Evolutionary conservation across 2,888 invertebrate species (phyloP).

Genomic region (Pterostichus niger): DNA sequence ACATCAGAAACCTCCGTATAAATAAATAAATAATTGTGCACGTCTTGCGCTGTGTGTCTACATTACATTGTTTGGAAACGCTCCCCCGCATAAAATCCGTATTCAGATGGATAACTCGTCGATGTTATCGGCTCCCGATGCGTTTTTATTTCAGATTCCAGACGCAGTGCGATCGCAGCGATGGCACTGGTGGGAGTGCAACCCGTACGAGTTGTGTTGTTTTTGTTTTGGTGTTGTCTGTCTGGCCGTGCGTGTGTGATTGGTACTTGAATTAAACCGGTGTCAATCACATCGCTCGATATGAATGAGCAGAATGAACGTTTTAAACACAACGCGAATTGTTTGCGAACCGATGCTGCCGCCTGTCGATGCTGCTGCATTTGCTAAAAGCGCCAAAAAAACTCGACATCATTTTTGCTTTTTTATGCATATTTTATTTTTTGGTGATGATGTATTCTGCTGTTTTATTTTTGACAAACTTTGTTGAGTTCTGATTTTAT

Average conservation of each 20-base stretch:
- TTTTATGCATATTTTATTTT: conserved; percentile 20
- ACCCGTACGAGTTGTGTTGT: background rate
- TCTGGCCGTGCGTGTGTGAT: conserved; percentile 58
- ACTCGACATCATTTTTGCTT: conserved; percentile 20
- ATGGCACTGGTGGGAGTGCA: conserved; percentile 6
- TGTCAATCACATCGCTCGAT: conserved; percentile 65
- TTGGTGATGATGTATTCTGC: conserved; percentile 6
- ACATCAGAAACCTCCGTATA: conserved; percentile 27
- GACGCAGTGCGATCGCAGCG: conserved; percentile 3
- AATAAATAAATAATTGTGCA: conserved; percentile 43
- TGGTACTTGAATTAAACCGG: conserved; percentile 66
- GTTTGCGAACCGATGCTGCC: conserved; percentile 34
- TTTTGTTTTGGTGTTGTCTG: conserved; percentile 58
- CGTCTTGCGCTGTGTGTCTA: conserved; percentile 7
- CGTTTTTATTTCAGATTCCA: conserved; percentile 56
- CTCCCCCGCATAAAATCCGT: background rate
- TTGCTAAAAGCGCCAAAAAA: conserved; percentile 21
- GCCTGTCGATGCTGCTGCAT: conserved; percentile 21
- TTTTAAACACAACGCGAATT: conserved; percentile 56
- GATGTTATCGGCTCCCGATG: conserved; percentile 44
- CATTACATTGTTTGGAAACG: conserved; percentile 2
- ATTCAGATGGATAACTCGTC: conserved; percentile 42
- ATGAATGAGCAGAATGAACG: conserved; percentile 56
- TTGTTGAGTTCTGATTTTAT: conserved; percentile 19
- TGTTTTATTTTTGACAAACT: conserved; percentile 14